Evolutionary conservation across 2,113 vertebrate species (phyloP), one percentile per base, ranked within the genome.

Genomic region (Meleagris gallopavo): DNA sequence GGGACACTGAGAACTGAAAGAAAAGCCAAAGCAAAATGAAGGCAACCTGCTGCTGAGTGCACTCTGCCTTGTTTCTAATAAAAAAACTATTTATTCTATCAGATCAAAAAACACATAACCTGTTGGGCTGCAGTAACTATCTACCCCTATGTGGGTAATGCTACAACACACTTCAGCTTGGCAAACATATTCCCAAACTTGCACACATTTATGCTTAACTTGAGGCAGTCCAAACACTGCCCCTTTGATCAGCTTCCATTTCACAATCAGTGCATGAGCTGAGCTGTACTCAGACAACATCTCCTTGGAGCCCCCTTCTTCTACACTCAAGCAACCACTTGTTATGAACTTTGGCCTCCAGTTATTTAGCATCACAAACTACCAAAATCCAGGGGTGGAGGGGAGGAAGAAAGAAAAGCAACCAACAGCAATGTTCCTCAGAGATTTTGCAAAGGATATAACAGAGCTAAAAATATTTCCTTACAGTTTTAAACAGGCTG

Each of bases 191-290:
- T 94, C 29, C 45, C 54, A 87, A 40, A 32, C 70, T 72, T 72
- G 46, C 61, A 84, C 24, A 88, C 27, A 89, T 83, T 76, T 77
- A 80, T 58, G 54, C 82, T 73, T 89, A 83, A 93, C 45, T 76
- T 89, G n/a, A 94, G 83, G 45, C 60, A 94, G 50, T 45, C 55
- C 82, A 93, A 94, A 83, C 88, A 93, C 21, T 55, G 45, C 55
- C 45, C 36, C 88, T 90, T 85, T 90, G 18, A 94, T 38, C 30
- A 88, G 79, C 78, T 88, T 50, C 1, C 74, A 65, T 65, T 66
- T 89, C n/a, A 48, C 0, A 11, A 89, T 41, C 75, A 73, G 71
- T 66, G 10, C 5, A 2, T 0, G 0, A 36, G 70, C 78, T 0
- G 0, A 40, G 73, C 78, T 73, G 36, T 93, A 45, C 67, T 89